Conservation (phyloP, 2,888 invertebrate species). For the Cactoblastis cactorum region DNA sequence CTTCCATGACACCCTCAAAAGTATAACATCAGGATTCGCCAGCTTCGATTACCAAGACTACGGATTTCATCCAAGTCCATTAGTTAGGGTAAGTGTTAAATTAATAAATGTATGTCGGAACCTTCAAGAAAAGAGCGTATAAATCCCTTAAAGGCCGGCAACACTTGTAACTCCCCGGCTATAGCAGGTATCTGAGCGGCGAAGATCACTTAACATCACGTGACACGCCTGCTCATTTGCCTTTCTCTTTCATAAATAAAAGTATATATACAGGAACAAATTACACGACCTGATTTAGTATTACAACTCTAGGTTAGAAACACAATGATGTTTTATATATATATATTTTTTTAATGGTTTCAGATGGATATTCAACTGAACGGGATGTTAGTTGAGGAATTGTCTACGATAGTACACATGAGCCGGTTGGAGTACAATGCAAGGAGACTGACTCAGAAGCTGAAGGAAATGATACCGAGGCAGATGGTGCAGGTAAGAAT, state of each 20-base stretch:
- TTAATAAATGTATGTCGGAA: too few relatives aligned
- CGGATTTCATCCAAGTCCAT: constrained; percentile 87
- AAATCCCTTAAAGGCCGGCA: too few relatives aligned
- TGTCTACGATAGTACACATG: constrained; percentile 88
- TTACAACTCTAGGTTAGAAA: too few relatives aligned
- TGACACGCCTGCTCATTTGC: too few relatives aligned
- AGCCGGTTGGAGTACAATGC: constrained; percentile 83
- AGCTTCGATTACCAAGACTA: constrained; percentile 95
- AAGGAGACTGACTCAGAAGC: constrained; percentile 83
- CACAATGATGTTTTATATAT: too few relatives aligned
- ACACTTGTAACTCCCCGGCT: too few relatives aligned
- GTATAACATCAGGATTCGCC: constrained; percentile 95
- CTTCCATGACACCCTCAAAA: constrained; percentile 95
- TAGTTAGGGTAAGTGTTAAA: constrained; percentile 84
- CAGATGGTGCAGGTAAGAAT: constrained; percentile 85
- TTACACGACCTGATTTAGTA: too few relatives aligned
- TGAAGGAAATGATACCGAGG: constrained; percentile 91
- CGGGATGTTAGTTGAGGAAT: constrained; percentile 88
- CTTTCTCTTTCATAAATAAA: too few relatives aligned
- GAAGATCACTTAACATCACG: too few relatives aligned
- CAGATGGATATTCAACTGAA: constrained; percentile 91
- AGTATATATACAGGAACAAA: too few relatives aligned
- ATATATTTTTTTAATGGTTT: constrained; percentile 26
- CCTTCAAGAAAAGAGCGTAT: too few relatives aligned
- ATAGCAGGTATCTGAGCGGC: too few relatives aligned